Conservation (phyloP, 2,797 vertebrate species). For the Phataginus tetradactyla region DNA sequence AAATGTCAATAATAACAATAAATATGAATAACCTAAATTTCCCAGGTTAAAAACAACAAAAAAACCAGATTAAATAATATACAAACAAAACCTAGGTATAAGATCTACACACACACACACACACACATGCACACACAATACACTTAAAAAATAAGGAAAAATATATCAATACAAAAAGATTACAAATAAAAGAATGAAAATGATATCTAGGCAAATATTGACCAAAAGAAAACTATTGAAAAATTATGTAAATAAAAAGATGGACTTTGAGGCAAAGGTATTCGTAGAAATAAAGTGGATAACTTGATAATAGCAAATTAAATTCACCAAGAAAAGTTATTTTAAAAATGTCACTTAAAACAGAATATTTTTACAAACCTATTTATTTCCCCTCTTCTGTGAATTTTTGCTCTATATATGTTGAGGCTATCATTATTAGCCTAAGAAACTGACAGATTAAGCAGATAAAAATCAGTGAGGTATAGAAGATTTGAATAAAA, state of each 20-base stretch:
- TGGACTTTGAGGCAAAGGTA: not conserved
- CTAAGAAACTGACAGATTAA: not conserved
- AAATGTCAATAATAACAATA: not conserved
- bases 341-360: not conserved
- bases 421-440: not conserved
- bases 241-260: not conserved
- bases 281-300: not conserved
- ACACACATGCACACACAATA: not conserved
- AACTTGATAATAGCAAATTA: not conserved
- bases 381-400: not conserved
- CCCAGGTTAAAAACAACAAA: not conserved
- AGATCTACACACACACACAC: not conserved
- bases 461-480: not conserved
- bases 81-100: not conserved
- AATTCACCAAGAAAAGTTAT: not conserved
- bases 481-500: constrained; percentile 6
- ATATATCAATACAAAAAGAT: not conserved
- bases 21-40: not conserved
- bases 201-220: not conserved
- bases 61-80: not conserved
- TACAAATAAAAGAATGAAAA: constrained; percentile 13
- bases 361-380: not conserved
- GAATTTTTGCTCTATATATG: not conserved
- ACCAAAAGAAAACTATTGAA: not conserved
- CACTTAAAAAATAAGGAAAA: not conserved